Evolutionary conservation across 1,140 invertebrate genomes (phyloP), one percentile per base, ranked within the genome.

Genomic region (Leptopilina clavipes): DNA sequence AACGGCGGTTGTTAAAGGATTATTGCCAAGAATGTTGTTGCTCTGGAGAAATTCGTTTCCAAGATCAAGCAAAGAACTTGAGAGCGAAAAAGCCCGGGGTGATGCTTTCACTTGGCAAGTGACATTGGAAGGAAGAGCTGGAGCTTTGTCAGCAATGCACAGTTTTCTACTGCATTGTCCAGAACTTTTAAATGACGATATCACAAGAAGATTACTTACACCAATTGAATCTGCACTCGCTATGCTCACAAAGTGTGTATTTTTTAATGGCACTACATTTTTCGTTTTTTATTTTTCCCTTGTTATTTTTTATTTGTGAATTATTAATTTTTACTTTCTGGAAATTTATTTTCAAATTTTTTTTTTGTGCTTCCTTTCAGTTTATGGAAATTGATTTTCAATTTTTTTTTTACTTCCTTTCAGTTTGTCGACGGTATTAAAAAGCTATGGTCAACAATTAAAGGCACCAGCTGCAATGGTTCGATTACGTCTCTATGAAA

Each of bases 71-170:
- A 98, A 98, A 86, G 98, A 99, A 89, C 92, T 99, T 19, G 98
- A 99, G 85, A 97, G 96, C 8, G 98, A 99, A 90, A 99, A 99
- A 87, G 96, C 97, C 0, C 93, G 98, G 76, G 98, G 98, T 8
- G 98, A 99, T 92, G 96, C 97, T 0, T 99, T 99, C 88, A 99
- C 98, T 52, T 99, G 98, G 98, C 98, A 99, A 92, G 96, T 99
- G 18, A 98, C 98, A 1, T 90, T 99, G 65, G 98, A 99, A 92
- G 97, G 97, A 14, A 92, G 98, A 74, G 97, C 98, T 14, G 98
- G 98, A 0, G 98, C 98, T 11, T 89, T 99, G 3, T 97, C 97
- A 14, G 96, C 97, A 0, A 97, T 99, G 93, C 95, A 98, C 84
- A 98, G 97, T 88, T 96, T 99, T 86, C 87, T 99, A 7, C 90